Evolutionary conservation across 2,888 invertebrate species (phyloP), one percentile per base, ranked within the genome.

Genomic region (Dendrolimus pini): DNA sequence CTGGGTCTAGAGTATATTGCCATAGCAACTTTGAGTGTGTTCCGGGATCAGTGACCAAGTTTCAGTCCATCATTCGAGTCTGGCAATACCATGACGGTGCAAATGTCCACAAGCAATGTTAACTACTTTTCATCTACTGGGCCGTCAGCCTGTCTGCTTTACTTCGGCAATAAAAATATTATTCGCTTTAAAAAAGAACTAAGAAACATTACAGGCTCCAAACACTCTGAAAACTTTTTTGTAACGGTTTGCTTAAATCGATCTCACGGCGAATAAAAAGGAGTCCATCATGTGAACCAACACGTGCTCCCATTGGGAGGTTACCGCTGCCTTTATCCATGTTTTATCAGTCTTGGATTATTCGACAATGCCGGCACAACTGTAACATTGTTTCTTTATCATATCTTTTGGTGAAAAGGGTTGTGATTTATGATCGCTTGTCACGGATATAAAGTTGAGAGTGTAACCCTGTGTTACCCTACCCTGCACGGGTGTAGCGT

Each of bases 301-400:
- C 55, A 56, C 42, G 54, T 56, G 56, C 56, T 42, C 56, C 42
- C 53, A 13, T 3, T 13, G 56, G 47, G 14, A 14, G 41, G 58
- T 41, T 52, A n/a, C 13, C 47, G 55, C 47, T 47, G 47, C 41
- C 54, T 52, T 54, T 60, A 60, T 58, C 41, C 54, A 55, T 60
- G 54, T 60, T 60, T 60, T 58, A 60, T 60, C 47, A 47, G 47
- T 47, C 47, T 47, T 58, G 55, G 58, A 62, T 62, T 60, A 52
- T 60, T 60, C 60, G 55, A 41, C 56, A 52, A 55, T 54, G 57
- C 55, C 55, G 53, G 54, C 47, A 47, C 47, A 12, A 1, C 2
- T 47, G 47, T 47, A 58, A 57, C 57, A 62, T 62, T 58, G 61
- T 60, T 60, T 62, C 41, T 54, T 55, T 41, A 14, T 56, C 57